Evolutionary conservation across 2,797 vertebrate species (phyloP).

Genomic region (Enteromius thamalakanensis): DNA sequence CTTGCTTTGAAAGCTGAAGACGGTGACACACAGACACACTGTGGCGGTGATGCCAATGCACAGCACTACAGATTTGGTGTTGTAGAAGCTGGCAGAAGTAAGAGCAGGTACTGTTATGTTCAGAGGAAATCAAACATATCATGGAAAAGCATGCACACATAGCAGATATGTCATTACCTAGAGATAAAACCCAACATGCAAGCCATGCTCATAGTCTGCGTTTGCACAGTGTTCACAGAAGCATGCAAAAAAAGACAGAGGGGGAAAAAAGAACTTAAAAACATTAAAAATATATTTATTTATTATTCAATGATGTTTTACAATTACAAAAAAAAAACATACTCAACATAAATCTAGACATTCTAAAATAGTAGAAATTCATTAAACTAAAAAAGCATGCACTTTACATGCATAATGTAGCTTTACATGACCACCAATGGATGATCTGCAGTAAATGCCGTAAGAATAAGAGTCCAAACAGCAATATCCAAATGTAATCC

Average conservation of each 20-base stretch:
- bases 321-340: not conserved
- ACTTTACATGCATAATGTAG: not conserved
- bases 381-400: not conserved
- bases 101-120: not conserved
- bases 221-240: not conserved
- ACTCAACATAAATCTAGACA: not conserved
- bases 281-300: not conserved
- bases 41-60: slow-evolving; percentile 90
- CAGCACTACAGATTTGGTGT: slow-evolving; percentile 88
- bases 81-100: slow-evolving; percentile 84
- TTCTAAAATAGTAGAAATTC: not conserved
- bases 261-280: not conserved
- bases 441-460: not conserved
- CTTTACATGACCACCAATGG: not conserved
- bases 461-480: not conserved
- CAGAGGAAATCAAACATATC: not conserved
- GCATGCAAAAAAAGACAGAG: slow-evolving; percentile 24
- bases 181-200: slow-evolving; percentile 82
- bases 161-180: slow-evolving; percentile 67
- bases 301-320: not conserved
- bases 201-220: slow-evolving; percentile 78
- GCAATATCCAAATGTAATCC: not conserved
- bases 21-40: slow-evolving; percentile 88
- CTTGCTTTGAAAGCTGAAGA: slow-evolving; percentile 96
- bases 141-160: not conserved